Base-by-base conservation (phyloP, 2,797 vertebrate species). In the Peromyscus eremicus region DNA sequence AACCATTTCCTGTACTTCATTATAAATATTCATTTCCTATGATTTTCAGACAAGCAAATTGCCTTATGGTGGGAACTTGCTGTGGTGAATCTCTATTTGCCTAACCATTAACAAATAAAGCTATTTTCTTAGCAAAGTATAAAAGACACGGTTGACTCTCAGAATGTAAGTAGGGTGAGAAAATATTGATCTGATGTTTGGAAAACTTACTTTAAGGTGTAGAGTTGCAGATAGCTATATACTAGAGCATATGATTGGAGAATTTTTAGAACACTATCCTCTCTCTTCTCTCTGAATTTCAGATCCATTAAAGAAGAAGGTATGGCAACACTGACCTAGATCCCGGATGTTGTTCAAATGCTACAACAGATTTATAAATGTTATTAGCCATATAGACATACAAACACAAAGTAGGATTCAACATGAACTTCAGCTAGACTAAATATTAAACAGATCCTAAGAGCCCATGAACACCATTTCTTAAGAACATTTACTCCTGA, bases 241-340 rank as follows among this genome's bases (percentile, higher is more conserved):
- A 92, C 32, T 21, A 43, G 9, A 79, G 11, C 25, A n/a, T 49
- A 2, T 90, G 16, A 80, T 75, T 85, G 32, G 55, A 68, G 21
- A 19, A 71, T 76, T 79, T 83, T 76, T 70, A 85, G 9, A 0
- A 27, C 77, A 3, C 66, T 5, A 71, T 73, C 1, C 21, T 29
- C 34, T 17, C 0, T 16, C 17, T 37, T 68, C 0, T 1, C 43
- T 87, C 62, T 8, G 60, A 49, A 34, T 91, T 88, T 23, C 70
- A 19, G 7, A 29, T 6, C 64, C 10, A 12, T 29, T 21, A 66
- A 27, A 76, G n/a, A 92, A 32, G 34, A 60, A 70, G 80, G 0
- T 0, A 64, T 23, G 23, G 5, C 2, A 32, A n/a, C 43, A 3
- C 2, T 6, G 10, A 27, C 14, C 4, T 34, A 2, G 4, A 60